phyloP scores from a whole-genome alignment of 2,797 vertebrate species.

The Oreochromis mossambicus region DNA sequence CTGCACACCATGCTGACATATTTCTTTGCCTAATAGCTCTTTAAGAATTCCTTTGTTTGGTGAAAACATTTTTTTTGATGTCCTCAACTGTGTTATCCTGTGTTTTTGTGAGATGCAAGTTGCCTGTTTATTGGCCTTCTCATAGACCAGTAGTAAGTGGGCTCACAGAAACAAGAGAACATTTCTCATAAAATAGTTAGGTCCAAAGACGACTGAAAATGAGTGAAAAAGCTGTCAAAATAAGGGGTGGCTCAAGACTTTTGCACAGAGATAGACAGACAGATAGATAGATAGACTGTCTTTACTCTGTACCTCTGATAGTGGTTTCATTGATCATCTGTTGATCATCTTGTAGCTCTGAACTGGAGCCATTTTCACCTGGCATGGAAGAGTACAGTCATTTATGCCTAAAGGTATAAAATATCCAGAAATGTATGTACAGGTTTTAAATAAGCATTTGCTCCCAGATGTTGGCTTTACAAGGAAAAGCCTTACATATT shows the following conservation, averaged over 20 bases:
- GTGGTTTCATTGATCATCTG: neutral
- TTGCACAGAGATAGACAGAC: neutral
- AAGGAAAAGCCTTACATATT: rapidly evolving
- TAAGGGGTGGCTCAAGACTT: neutral
- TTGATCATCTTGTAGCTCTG: neutral
- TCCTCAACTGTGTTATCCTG: neutral
- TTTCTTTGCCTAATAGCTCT: neutral
- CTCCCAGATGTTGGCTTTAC: rapidly evolving
- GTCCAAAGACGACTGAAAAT: neutral
- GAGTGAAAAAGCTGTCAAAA: neutral
- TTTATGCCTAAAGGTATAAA: neutral
- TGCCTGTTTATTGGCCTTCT: neutral
- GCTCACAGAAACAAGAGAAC: neutral
- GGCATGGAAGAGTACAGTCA: neutral
- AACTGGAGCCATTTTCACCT: neutral
- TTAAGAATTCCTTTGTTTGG: rapidly evolving
- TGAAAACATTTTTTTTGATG: neutral
- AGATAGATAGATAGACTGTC: neutral
- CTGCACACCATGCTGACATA: neutral
- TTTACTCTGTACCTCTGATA: neutral
- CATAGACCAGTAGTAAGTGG: neutral
- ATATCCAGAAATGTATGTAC: neutral
- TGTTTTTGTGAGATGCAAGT: neutral
- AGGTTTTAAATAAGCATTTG: neutral
- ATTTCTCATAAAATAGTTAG: neutral